These are phyloP conservation scores for Pseudomyrmex flavicornis DNA, from an alignment of 1,140 invertebrate species.

Conservation along the genomic window DNA sequence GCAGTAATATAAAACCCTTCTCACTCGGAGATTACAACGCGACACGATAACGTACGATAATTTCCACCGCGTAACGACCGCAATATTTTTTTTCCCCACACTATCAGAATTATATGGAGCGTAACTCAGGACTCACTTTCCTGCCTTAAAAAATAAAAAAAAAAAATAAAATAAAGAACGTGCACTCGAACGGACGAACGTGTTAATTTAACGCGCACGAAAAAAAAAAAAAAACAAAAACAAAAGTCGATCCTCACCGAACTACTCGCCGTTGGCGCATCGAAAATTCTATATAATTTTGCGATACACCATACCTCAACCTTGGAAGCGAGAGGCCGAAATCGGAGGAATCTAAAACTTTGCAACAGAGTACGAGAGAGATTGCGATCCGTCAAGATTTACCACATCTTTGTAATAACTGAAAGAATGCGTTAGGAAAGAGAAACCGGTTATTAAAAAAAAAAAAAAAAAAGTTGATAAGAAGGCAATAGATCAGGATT, in stretches of 20 bases:
- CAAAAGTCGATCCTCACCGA: conserved; percentile 12
- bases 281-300: conserved; percentile 52
- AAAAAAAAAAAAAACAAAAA: neutral
- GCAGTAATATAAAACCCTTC: conserved; percentile 45
- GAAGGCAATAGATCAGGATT: neutral
- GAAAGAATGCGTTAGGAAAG: too few relatives aligned
- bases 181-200: neutral
- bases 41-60: conserved; percentile 49
- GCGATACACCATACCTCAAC: conserved; percentile 12
- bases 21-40: conserved; percentile 45
- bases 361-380: neutral
- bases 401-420: neutral
- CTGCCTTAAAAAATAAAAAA: too few relatives aligned
- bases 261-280: conserved; percentile 15
- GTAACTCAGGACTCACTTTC: neutral
- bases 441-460: too few relatives aligned
- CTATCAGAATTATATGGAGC: conserved; percentile 1
- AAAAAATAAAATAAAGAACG: neutral
- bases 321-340: conserved; percentile 48
- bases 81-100: conserved; percentile 27
- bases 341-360: neutral
- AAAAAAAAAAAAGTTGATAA: neutral
- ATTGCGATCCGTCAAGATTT: neutral
- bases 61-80: conserved; percentile 38
- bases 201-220: conserved; percentile 46